Evolutionary conservation across 2,888 invertebrate genomes (phyloP).

Genomic region (Andricus quercusramuli): DNA sequence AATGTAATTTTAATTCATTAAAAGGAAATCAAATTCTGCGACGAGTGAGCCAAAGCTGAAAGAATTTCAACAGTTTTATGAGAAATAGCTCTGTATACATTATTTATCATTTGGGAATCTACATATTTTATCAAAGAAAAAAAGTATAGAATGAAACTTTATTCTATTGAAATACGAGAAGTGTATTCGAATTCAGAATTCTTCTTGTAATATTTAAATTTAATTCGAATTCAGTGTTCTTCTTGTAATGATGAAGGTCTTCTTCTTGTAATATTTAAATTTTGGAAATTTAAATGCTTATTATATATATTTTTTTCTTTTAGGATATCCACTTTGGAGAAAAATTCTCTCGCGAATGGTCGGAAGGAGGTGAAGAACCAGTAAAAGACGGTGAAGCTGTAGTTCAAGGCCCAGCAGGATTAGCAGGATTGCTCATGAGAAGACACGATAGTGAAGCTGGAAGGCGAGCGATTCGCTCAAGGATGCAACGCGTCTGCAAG

Average conservation of each 20-base stretch:
- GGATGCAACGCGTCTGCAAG: slow-evolving; percentile 94
- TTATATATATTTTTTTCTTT: background rate
- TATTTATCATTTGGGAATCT: too few species aligned
- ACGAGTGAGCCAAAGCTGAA: background rate
- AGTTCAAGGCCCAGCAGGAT: slow-evolving; percentile 68
- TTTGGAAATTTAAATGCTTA: background rate
- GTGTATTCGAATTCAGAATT: background rate
- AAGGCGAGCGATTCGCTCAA: slow-evolving; percentile 86
- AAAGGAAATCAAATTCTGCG: background rate
- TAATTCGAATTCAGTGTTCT: background rate
- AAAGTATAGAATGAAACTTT: too few species aligned
- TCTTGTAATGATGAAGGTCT: background rate
- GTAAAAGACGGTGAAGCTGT: slow-evolving; percentile 81
- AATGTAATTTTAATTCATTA: too few species aligned
- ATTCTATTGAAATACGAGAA: too few species aligned
- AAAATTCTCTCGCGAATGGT: slow-evolving; percentile 91
- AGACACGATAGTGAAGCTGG: slow-evolving; percentile 96
- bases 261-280: background rate
- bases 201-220: slow-evolving; percentile 1
- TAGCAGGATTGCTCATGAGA: slow-evolving; percentile 86
- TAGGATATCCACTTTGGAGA: slow-evolving; percentile 92
- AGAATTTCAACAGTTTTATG: too few species aligned
- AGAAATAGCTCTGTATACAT: too few species aligned
- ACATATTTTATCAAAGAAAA: too few species aligned
- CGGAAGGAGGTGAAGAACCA: slow-evolving; percentile 89